A percentile compares a stretch with the other conserved stretches of the same genome.
These are phyloP conservation scores for Taphrorychus bicolor DNA, from an alignment of 2,888 invertebrate species.

Conservation along the genomic window DNA sequence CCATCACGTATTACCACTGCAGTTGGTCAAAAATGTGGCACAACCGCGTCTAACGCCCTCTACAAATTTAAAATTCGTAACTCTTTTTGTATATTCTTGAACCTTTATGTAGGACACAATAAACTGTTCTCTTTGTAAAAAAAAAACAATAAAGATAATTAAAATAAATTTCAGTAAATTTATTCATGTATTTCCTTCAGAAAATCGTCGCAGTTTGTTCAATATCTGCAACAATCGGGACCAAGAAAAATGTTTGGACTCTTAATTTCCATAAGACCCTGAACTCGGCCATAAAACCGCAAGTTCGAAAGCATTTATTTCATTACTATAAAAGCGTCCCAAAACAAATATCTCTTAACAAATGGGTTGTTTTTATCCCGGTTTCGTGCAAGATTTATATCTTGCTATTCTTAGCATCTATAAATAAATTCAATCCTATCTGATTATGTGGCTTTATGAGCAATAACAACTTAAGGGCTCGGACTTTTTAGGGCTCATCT, in stretches of 20 bases:
- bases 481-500: no score
- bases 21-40: no score
- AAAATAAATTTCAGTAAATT: no score
- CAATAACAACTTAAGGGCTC: neutral
- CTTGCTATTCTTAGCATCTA: neutral
- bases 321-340: neutral
- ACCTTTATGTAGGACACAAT: no score
- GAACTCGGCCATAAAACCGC: neutral
- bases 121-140: no score
- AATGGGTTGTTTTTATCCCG: neutral
- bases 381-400: neutral
- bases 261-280: neutral
- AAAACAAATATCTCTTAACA: neutral
- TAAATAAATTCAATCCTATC: neutral
- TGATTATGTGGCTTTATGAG: neutral
- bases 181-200: no score
- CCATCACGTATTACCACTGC: no score
- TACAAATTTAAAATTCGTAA: no score
- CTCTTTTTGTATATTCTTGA: no score
- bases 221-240: neutral
- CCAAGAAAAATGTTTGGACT: neutral
- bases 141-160: no score
- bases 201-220: neutral
- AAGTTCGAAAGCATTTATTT: neutral
- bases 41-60: no score